These are phyloP conservation scores for Pyrocoelia pectoralis DNA, from an alignment of 2,888 invertebrate genomes.

Conservation along the genomic window DNA sequence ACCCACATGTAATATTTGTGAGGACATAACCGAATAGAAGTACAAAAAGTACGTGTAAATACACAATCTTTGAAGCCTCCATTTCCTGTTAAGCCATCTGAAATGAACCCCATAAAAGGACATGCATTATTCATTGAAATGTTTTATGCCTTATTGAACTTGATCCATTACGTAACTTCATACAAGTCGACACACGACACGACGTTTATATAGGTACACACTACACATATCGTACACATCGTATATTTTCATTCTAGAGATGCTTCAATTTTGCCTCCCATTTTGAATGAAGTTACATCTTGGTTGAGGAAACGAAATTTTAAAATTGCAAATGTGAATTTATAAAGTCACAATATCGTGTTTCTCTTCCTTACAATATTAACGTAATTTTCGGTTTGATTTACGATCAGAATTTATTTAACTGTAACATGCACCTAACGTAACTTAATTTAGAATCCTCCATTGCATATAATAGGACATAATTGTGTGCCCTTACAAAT, in stretches of 20 bases:
- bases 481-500: slow-evolving; percentile 32
- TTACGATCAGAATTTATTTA: not conserved
- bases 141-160: slow-evolving; percentile 34
- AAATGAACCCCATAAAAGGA: slow-evolving; percentile 35
- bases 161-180: slow-evolving; percentile 20
- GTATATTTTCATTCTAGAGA: too few relatives aligned
- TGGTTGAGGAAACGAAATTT: too few relatives aligned
- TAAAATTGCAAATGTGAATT: too few relatives aligned
- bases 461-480: slow-evolving; percentile 25
- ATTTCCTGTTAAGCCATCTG: slow-evolving; percentile 37
- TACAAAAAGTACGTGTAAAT: too few relatives aligned
- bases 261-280: too few relatives aligned
- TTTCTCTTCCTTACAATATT: too few relatives aligned
- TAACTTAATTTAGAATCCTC: slow-evolving; percentile 19
- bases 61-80: slow-evolving; percentile 33
- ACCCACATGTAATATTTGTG: too few relatives aligned
- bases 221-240: not conserved
- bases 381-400: too few relatives aligned
- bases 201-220: not conserved
- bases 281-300: too few relatives aligned
- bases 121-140: slow-evolving; percentile 36
- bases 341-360: too few relatives aligned
- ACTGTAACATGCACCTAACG: not conserved
- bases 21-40: too few relatives aligned
- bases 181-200: slow-evolving; percentile 12